phyloP scores from a whole-genome alignment of 2,113 vertebrate genomes.

The Glaucidium brasilianum region DNA sequence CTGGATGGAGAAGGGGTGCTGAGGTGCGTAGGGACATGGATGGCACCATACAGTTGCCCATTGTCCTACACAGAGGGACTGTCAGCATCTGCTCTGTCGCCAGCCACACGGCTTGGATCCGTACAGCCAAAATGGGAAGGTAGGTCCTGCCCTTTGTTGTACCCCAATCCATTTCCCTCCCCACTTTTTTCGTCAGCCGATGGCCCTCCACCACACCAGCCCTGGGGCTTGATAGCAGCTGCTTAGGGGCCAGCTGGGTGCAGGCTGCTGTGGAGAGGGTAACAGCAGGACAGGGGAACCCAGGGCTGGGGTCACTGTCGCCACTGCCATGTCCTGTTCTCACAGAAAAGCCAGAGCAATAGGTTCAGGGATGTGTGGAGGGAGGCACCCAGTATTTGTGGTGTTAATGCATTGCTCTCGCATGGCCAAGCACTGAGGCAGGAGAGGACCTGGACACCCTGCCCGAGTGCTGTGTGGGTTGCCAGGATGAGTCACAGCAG shows the following conservation, averaged over 20 bases:
- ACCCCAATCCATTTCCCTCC: not conserved
- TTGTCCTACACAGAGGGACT: not conserved
- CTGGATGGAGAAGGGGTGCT: not conserved
- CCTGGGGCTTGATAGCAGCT: not conserved
- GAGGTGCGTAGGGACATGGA: accelerated
- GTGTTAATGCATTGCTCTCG: not conserved
- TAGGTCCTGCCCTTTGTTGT: accelerated
- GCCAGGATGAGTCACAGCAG: conserved; percentile 12
- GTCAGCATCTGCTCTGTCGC: not conserved
- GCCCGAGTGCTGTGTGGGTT: not conserved
- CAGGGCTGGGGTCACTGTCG: not conserved
- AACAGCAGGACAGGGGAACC: accelerated
- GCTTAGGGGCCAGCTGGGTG: too few relatives aligned
- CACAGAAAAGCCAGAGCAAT: not conserved
- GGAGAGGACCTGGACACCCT: not conserved
- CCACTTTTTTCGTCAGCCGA: accelerated
- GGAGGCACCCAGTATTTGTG: not conserved
- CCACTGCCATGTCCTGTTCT: accelerated
- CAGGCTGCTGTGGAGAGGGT: not conserved
- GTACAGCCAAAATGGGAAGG: not conserved
- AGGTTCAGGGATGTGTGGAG: accelerated
- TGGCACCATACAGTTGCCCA: not conserved
- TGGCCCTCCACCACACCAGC: not conserved
- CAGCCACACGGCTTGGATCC: accelerated
- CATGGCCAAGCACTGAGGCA: not conserved